A percentile compares a stretch with the other conserved stretches of the same genome.
Conservation (phyloP, 2,888 invertebrate genomes). For the Disparrhopalites patrizii region DNA sequence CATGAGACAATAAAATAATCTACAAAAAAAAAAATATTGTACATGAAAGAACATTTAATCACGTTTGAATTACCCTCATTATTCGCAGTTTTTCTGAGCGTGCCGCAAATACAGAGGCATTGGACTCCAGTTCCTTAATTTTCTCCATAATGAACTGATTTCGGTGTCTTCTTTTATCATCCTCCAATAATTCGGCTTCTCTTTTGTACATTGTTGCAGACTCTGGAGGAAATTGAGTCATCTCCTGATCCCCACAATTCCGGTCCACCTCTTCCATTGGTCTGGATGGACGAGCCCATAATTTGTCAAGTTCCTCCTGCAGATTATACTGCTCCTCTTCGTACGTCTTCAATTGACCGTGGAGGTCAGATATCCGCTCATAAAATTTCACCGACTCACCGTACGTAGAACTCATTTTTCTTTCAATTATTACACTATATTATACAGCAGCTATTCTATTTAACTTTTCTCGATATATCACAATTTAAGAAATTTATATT, state of each 20-base stretch:
- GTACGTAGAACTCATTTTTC: constrained; percentile 16
- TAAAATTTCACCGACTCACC: constrained; percentile 36
- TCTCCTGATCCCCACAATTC: too few relatives aligned
- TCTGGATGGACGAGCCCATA: neutral
- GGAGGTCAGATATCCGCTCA: constrained; percentile 32
- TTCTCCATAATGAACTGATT: constrained; percentile 40
- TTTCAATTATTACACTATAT: too few relatives aligned
- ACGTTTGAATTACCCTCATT: constrained; percentile 37
- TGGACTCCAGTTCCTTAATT: constrained; percentile 42
- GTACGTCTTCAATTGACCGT: constrained; percentile 33
- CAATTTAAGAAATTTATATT: too few relatives aligned
- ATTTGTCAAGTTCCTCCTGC: constrained; percentile 28
- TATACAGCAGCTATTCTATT: too few relatives aligned
- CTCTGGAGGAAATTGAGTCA: neutral
- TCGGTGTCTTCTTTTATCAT: constrained; percentile 29
- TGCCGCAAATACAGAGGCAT: constrained; percentile 41
- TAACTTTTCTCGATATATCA: too few relatives aligned
- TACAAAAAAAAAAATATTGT: neutral
- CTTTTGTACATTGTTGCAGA: neutral
- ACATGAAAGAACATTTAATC: neutral
- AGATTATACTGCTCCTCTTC: constrained; percentile 31
- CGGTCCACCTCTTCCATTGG: neutral
- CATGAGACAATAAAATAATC: neutral
- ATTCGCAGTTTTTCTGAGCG: constrained; percentile 40
- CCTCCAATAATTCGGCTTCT: neutral